These are phyloP conservation scores for Acromyrmex echinatior DNA, from an alignment of 1,140 invertebrate genomes.

Conservation along the genomic window DNA sequence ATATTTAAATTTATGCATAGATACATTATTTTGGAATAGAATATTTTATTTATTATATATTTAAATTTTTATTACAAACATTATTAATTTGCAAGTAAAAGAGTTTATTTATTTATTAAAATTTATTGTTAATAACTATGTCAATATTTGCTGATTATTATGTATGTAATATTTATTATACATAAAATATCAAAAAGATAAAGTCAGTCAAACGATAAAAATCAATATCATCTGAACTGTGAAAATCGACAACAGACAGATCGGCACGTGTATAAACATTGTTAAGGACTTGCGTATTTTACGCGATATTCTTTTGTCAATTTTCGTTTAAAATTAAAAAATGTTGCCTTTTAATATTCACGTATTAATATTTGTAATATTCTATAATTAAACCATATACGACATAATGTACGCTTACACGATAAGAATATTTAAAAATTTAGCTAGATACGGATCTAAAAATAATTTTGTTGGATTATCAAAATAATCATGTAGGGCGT, in stretches of 20 bases:
- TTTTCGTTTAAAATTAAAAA: not conserved
- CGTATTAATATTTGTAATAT: not conserved
- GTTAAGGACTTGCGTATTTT: not conserved
- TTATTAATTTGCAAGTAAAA: slow-evolving; percentile 25
- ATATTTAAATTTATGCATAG: not conserved
- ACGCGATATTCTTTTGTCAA: not conserved
- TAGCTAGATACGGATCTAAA: too few species aligned
- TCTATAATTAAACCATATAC: not conserved
- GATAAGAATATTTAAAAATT: too few species aligned
- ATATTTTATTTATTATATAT: not conserved
- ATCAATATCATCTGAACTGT: not conserved
- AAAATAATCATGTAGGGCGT: too few species aligned
- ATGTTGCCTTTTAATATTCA: not conserved
- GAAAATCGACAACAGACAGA: not conserved
- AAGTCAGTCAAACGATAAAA: not conserved
- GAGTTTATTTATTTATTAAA: not conserved
- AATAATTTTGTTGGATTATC: too few species aligned
- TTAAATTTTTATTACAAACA: slow-evolving; percentile 4
- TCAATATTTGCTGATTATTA: slow-evolving; percentile 11
- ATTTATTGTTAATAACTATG: not conserved
- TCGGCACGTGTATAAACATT: not conserved
- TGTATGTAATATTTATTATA: not conserved
- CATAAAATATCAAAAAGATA: not conserved
- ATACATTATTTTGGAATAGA: not conserved
- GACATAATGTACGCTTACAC: not conserved